Evolutionary conservation across 2,888 invertebrate species (phyloP).

Genomic region (Xestobium rufovillosum): DNA sequence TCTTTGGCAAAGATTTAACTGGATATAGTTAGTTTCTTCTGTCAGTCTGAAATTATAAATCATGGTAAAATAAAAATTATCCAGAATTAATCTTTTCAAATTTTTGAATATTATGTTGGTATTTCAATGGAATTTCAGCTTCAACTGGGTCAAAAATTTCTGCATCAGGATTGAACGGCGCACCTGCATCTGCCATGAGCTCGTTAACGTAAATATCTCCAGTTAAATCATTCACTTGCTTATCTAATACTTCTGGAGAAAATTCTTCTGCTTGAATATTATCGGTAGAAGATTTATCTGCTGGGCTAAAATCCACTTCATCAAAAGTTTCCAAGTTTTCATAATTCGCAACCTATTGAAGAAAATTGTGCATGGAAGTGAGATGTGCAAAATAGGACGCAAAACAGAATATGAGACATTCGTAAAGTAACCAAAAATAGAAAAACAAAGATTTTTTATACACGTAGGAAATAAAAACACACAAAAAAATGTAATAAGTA

Average conservation of each 20-base stretch:
- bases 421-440: too few species aligned
- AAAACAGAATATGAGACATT: too few species aligned
- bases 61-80: too few species aligned
- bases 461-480: too few species aligned
- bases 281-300: constrained; percentile 10
- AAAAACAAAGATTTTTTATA: too few species aligned
- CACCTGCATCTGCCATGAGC: constrained; percentile 29
- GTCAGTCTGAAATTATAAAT: too few species aligned
- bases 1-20: too few species aligned
- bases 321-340: constrained; percentile 35
- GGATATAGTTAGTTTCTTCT: too few species aligned
- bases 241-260: constrained; percentile 1
- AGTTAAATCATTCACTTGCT: constrained; percentile 27
- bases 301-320: constrained; percentile 24
- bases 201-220: constrained; percentile 34
- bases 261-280: constrained; percentile 6
- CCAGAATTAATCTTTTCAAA: too few species aligned
- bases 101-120: too few species aligned
- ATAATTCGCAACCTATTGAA: constrained; percentile 20
- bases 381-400: constrained; percentile 27
- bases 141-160: constrained; percentile 27
- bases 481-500: too few species aligned
- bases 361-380: constrained; percentile 33
- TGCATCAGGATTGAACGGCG: constrained; percentile 35
- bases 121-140: neutral